phyloP scores from a whole-genome alignment of 2,797 vertebrate species.

The Chaenodraco wilsoni region DNA sequence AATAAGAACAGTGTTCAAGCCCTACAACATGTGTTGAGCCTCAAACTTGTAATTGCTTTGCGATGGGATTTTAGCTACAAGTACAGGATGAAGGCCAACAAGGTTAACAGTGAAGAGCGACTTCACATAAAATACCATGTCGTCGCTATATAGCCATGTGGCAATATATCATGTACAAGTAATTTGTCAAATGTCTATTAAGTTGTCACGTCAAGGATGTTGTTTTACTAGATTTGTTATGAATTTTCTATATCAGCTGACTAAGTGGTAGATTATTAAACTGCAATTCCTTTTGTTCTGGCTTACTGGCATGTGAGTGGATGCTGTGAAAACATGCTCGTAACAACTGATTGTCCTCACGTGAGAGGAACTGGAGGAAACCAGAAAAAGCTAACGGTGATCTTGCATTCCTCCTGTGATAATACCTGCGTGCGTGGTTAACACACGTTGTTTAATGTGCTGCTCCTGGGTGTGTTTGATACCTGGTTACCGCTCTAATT shows the following conservation, averaged over 20 bases:
- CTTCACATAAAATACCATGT: conserved; percentile 31
- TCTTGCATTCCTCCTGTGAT: conserved; percentile 43
- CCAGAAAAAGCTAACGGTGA: conserved; percentile 42
- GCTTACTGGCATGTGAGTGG: conserved; percentile 14
- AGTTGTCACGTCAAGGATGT: conserved; percentile 29
- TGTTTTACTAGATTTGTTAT: conserved; percentile 34
- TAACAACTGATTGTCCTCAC: conserved; percentile 20
- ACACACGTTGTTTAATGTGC: conserved; percentile 41
- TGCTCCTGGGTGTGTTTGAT: conserved; percentile 57
- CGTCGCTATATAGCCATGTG: conserved; percentile 9
- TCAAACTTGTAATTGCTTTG: conserved; percentile 44
- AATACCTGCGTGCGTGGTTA: conserved; percentile 53
- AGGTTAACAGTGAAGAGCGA: conserved; percentile 56
- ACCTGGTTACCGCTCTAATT: conserved; percentile 47
- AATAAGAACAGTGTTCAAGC: conserved; percentile 18
- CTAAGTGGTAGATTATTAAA: conserved; percentile 51
- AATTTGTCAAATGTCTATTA: conserved; percentile 44
- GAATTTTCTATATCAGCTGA: conserved; percentile 35
- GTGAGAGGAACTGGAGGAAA: conserved; percentile 32
- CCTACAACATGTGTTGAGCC: conserved; percentile 36
- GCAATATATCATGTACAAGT: conserved; percentile 34
- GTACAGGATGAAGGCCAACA: not conserved
- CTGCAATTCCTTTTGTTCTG: conserved; percentile 19
- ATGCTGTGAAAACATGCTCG: conserved; percentile 35
- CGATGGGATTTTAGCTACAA: conserved; percentile 21